Percentiles rank a stretch among this genome's conserved stretches.
Conservation (phyloP, 1,140 invertebrate species). For the Zaprionus vittiger region DNA sequence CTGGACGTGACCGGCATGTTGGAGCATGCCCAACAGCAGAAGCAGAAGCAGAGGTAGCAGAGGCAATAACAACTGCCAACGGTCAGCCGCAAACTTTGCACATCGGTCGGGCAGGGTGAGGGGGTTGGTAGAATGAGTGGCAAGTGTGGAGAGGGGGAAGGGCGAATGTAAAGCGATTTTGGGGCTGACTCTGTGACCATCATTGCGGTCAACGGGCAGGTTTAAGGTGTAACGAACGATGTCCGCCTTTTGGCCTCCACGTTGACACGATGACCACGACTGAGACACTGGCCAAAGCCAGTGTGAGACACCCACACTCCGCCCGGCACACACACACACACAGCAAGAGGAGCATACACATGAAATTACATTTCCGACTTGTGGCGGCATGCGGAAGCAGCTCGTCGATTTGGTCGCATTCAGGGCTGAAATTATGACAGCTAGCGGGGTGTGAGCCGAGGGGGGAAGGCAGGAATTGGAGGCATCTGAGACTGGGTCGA, state of each 20-base stretch:
- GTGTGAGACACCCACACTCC: conserved; percentile 31
- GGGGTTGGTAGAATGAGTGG: not conserved
- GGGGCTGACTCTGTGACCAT: conserved; percentile 71
- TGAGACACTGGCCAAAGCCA: conserved; percentile 27
- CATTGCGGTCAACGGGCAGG: conserved; percentile 75
- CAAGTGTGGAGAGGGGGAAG: not conserved
- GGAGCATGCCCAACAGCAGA: conserved; percentile 25
- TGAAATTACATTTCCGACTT: conserved; percentile 74
- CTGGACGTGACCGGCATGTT: conserved; percentile 72
- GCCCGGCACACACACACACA: conserved; percentile 29
- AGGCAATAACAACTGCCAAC: conserved; percentile 52
- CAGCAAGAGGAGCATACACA: conserved; percentile 8
- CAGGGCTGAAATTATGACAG: conserved; percentile 78
- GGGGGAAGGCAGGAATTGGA: conserved; percentile 8
- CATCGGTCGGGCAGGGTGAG: conserved; percentile 39
- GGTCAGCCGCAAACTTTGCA: conserved; percentile 72
- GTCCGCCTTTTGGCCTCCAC: conserved; percentile 65
- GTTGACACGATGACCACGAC: conserved; percentile 63
- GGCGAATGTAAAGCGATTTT: conserved; percentile 77
- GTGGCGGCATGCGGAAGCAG: conserved; percentile 66
- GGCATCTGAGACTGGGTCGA: not conserved
- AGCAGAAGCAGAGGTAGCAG: conserved; percentile 5
- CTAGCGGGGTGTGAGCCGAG: conserved; percentile 20
- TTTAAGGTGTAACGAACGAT: conserved; percentile 75
- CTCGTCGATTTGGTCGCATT: conserved; percentile 62